Evolutionary conservation across 2,888 invertebrate species (phyloP), one percentile per base, ranked within the genome.

Genomic region (Petrolisthes cinctipes): DNA sequence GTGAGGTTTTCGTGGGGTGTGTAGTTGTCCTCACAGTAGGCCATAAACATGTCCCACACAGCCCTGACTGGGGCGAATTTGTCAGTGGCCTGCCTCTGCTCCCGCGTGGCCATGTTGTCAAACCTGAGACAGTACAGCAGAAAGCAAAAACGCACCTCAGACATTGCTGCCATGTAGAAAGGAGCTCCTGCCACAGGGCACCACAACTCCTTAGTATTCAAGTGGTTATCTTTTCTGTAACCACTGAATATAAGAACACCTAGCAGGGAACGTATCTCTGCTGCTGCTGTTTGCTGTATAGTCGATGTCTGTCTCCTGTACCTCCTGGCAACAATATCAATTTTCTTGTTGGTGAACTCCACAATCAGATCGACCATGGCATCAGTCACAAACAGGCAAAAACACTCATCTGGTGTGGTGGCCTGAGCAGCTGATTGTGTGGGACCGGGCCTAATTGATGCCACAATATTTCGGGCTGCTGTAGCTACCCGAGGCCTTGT

Each of bases 181-280:
- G 73, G 53, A 4, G 87, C 23, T n/a, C 84, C 80, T 14, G 54
- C 3, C 14, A 7, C n/a, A 56, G 51, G 61, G 54, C 61, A 54
- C 84, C 80, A 83, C 17, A 80, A 14, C 14, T 87, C 84, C 23
- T 71, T 87, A 17, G 80, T 84, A 14, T 78, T 20, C 4, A 87
- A 75, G 81, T 83, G 87, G 68, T 84, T 84, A 23, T 86, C 83
- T 54, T n/a, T 82, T 23, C 56, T 57, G 78, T 68, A 82, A 11
- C 86, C 86, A 86, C 82, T 82, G n/a, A 86, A 86, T 1, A 86
- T 66, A 2, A 86, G 66, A 11, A 83, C 17, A 57, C 76, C 78
- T 20, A 86, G 68, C 54, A 82, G 14, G 56, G 78, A 78, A 37
- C 54, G 51, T 66, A 82, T 76, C 68, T 86, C 86, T 23, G 11